phyloP scores from a whole-genome alignment of 1,140 invertebrate genomes.

The Drosophila kepulauana region DNA sequence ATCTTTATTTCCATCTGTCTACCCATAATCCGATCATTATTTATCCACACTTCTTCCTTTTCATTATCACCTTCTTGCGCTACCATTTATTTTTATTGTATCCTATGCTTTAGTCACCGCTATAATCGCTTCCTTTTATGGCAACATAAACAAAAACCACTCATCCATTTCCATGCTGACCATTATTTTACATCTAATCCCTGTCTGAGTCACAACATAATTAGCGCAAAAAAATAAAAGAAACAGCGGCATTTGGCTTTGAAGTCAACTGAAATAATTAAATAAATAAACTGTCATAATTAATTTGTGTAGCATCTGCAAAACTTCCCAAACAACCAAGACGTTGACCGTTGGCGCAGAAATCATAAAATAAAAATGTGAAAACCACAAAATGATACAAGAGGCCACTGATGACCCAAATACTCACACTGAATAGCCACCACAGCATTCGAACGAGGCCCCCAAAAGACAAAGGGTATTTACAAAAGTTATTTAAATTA shows the following conservation, averaged over 20 bases:
- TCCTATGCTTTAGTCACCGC: constrained; percentile 3
- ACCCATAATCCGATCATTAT: not conserved
- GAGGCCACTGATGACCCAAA: constrained; percentile 45
- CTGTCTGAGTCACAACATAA: constrained; percentile 75
- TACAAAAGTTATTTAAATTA: constrained; percentile 47
- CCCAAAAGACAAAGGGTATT: constrained; percentile 31
- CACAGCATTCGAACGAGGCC: not conserved
- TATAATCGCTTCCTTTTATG: constrained; percentile 24
- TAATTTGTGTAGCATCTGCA: constrained; percentile 69
- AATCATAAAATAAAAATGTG: constrained; percentile 29
- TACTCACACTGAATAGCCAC: constrained; percentile 32
- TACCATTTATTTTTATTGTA: constrained; percentile 12
- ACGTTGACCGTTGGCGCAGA: constrained; percentile 28
- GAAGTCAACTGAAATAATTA: constrained; percentile 73
- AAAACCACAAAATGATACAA: constrained; percentile 32
- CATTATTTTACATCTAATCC: constrained; percentile 53
- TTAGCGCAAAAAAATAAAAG: constrained; percentile 44
- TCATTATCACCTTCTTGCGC: constrained; percentile 6
- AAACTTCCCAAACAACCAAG: constrained; percentile 28
- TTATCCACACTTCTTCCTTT: not conserved
- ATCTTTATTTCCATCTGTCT: constrained; percentile 4
- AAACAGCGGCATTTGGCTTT: constrained; percentile 52
- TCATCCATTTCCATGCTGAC: constrained; percentile 16
- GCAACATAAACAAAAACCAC: constrained; percentile 6
- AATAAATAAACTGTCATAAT: constrained; percentile 84